Conservation (phyloP, 2,113 vertebrate species). For the Noturus placidus region DNA sequence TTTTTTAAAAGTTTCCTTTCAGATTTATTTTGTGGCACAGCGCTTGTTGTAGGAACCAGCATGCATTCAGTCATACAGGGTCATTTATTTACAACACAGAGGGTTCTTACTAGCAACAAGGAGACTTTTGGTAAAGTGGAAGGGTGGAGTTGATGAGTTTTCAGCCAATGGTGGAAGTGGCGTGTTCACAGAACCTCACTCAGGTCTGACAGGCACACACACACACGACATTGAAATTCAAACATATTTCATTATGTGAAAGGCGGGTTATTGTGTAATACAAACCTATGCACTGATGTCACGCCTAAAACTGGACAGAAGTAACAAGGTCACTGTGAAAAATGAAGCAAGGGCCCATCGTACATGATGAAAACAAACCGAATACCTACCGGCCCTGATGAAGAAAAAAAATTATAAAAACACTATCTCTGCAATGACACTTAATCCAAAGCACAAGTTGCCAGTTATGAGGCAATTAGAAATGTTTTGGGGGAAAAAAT, state of each 20-base stretch:
- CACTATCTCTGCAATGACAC: neutral
- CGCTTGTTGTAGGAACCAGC: neutral
- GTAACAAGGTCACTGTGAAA: neutral
- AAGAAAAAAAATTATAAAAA: neutral
- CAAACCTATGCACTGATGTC: neutral
- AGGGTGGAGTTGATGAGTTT: slow-evolving; percentile 14
- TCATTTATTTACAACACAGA: slow-evolving; percentile 21
- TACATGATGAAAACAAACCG: neutral
- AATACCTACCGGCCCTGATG: neutral
- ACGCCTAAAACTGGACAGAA: neutral
- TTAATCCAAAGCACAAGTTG: neutral
- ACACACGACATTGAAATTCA: too few species aligned
- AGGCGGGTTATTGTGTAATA: too few species aligned
- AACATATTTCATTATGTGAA: neutral
- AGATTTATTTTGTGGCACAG: neutral
- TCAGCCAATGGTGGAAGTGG: slow-evolving; percentile 10
- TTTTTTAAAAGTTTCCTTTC: neutral
- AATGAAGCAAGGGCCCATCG: neutral
- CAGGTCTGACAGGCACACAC: neutral
- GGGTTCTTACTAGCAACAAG: slow-evolving; percentile 14
- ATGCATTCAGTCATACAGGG: slow-evolving; percentile 1
- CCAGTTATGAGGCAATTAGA: neutral
- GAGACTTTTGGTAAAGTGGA: slow-evolving; percentile 6
- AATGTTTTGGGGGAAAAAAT: neutral
- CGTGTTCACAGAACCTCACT: neutral